A percentile compares a stretch with the other conserved stretches of the same genome.
These are phyloP conservation scores for Temnothorax curvispinosus DNA, from an alignment of 1,140 invertebrate species.

Conservation along the genomic window DNA sequence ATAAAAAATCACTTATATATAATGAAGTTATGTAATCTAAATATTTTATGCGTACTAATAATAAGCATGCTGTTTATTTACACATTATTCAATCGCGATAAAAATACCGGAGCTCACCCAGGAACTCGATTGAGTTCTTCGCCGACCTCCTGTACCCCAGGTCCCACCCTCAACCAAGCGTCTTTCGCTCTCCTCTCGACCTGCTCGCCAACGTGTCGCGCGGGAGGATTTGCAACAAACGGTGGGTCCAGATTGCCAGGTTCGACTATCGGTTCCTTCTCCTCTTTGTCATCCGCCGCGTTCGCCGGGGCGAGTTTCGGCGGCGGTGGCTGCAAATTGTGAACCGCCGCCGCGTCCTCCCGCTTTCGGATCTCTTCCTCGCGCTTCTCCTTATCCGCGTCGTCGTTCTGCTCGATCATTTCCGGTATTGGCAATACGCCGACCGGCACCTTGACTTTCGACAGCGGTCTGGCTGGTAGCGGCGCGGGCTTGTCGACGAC, in stretches of 20 bases:
- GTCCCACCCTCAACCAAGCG: constrained; percentile 75
- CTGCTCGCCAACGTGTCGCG: constrained; percentile 76
- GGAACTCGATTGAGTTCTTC: constrained; percentile 81
- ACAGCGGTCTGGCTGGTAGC: constrained; percentile 37
- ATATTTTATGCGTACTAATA: not conserved
- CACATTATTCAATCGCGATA: constrained; percentile 11
- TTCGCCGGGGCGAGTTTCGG: constrained; percentile 32
- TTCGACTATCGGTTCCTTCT: constrained; percentile 57
- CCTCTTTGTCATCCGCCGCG: constrained; percentile 47
- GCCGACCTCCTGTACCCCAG: constrained; percentile 82
- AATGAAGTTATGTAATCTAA: not conserved
- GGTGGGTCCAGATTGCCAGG: constrained; percentile 67
- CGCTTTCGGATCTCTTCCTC: constrained; percentile 25
- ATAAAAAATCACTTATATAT: not conserved
- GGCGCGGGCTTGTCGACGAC: constrained; percentile 60
- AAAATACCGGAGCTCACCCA: constrained; percentile 62
- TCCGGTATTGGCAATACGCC: constrained; percentile 83
- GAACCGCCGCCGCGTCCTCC: constrained; percentile 7
- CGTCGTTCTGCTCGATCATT: constrained; percentile 75
- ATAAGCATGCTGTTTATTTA: not conserved
- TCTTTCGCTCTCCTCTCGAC: constrained; percentile 75
- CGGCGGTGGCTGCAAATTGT: constrained; percentile 9
- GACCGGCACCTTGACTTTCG: constrained; percentile 80
- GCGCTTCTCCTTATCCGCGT: constrained; percentile 51
- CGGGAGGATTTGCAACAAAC: constrained; percentile 47